Conservation (phyloP, 2,888 invertebrate species). For the Aethes cnicana region DNA sequence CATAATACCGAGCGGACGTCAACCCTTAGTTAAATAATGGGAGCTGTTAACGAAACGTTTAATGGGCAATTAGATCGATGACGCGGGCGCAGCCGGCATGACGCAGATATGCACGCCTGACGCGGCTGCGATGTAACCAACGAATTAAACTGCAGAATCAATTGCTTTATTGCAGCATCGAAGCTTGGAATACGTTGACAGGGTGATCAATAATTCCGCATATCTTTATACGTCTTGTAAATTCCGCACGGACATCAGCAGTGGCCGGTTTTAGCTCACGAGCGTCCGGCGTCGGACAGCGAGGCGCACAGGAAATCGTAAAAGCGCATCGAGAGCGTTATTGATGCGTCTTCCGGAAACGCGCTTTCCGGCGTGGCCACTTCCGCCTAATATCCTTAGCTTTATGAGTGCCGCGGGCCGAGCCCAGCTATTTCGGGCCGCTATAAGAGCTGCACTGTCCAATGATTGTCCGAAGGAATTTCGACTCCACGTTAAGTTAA, state of each 20-base stretch:
- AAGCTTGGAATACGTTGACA: neutral
- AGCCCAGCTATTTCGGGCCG: slow-evolving; percentile 57
- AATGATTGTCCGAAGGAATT: slow-evolving; percentile 19
- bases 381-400: slow-evolving; percentile 64
- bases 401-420: slow-evolving; percentile 59
- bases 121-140: slow-evolving; percentile 40
- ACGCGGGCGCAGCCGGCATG: slow-evolving; percentile 49
- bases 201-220: slow-evolving; percentile 1
- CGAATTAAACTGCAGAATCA: slow-evolving; percentile 34
- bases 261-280: slow-evolving; percentile 46
- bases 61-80: slow-evolving; percentile 60
- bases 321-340: slow-evolving; percentile 73
- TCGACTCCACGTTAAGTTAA: slow-evolving; percentile 1
- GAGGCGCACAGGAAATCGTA: slow-evolving; percentile 73
- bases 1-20: slow-evolving; percentile 33
- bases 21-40: slow-evolving; percentile 34
- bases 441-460: slow-evolving; percentile 18
- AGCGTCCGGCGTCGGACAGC: slow-evolving; percentile 39
- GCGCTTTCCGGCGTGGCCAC: slow-evolving; percentile 64
- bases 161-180: slow-evolving; percentile 1
- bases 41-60: slow-evolving; percentile 45
- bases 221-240: neutral
- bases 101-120: slow-evolving; percentile 50
- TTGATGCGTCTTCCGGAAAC: slow-evolving; percentile 70
- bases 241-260: slow-evolving; percentile 33